These are phyloP conservation scores for Syngnathoides biaculeatus DNA, from an alignment of 2,113 vertebrate genomes.

Conservation along the genomic window DNA sequence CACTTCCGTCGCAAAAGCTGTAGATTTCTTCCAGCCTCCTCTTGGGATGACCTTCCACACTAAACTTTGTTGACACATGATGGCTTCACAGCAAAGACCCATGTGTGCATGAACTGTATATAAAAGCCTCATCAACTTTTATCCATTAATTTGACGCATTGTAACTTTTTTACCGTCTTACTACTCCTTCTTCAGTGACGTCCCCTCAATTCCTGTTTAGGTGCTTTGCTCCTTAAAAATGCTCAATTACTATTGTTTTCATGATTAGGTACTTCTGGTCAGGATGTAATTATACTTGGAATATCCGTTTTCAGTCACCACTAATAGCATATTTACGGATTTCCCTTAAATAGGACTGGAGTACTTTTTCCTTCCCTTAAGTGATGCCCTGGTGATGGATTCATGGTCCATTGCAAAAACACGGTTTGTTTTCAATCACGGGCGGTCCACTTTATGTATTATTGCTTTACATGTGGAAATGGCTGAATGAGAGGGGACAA, in stretches of 20 bases:
- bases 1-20: conserved; percentile 57
- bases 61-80: conserved; percentile 46
- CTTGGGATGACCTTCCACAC: conserved; percentile 54
- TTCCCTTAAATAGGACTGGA: conserved; percentile 17
- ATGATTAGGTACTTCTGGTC: conserved; percentile 50
- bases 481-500: conserved; percentile 36
- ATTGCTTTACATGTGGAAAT: conserved; percentile 50
- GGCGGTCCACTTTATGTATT: conserved; percentile 47
- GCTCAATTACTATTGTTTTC: conserved; percentile 50
- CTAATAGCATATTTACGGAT: conserved; percentile 48
- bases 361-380: conserved; percentile 39
- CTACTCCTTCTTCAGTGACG: conserved; percentile 27
- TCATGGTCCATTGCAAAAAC: conserved; percentile 43
- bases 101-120: neutral
- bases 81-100: conserved; percentile 7
- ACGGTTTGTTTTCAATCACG: conserved; percentile 42
- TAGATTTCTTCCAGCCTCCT: conserved; percentile 47
- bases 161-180: conserved; percentile 29
- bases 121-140: neutral
- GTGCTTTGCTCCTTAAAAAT: conserved; percentile 18
- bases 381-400: conserved; percentile 46
- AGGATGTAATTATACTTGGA: conserved; percentile 55
- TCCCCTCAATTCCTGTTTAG: conserved; percentile 19
- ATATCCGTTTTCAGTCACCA: conserved; percentile 46
- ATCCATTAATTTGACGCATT: conserved; percentile 32